Percentiles rank a stretch among this genome's conserved stretches.
phyloP scores from a whole-genome alignment of 2,888 invertebrate genomes.

The Xestobium rufovillosum region DNA sequence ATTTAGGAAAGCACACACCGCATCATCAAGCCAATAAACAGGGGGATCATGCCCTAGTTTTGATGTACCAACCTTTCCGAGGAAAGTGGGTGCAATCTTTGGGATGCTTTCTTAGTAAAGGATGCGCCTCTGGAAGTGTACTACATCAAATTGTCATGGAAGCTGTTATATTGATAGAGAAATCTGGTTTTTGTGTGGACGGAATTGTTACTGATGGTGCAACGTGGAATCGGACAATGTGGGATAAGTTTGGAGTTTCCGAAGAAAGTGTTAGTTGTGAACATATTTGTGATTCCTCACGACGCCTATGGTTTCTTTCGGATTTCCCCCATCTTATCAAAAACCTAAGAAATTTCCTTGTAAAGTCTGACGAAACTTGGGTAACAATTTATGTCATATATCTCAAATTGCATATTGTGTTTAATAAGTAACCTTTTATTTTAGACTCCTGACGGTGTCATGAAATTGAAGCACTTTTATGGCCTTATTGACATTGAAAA shows the following conservation, averaged over 20 bases:
- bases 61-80: slow-evolving; percentile 28
- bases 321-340: slow-evolving; percentile 25
- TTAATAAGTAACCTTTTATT: too few relatives aligned
- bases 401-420: too few relatives aligned
- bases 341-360: slow-evolving; percentile 5
- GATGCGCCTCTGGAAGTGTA: slow-evolving; percentile 18
- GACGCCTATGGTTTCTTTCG: slow-evolving; percentile 25
- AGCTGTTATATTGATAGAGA: slow-evolving; percentile 22
- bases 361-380: slow-evolving; percentile 3
- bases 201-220: slow-evolving; percentile 25
- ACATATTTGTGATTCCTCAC: slow-evolving; percentile 20
- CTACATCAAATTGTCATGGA: slow-evolving; percentile 25
- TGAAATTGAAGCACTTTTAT: neutral
- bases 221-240: slow-evolving; percentile 26
- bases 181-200: slow-evolving; percentile 22
- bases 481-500: too few relatives aligned
- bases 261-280: slow-evolving; percentile 20
- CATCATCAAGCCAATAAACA: slow-evolving; percentile 12
- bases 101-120: slow-evolving; percentile 26
- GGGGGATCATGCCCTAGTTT: slow-evolving; percentile 28
- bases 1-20: slow-evolving; percentile 25
- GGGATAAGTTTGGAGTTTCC: slow-evolving; percentile 22
- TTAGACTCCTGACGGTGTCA: slow-evolving; percentile 3
- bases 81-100: slow-evolving; percentile 27
- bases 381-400: too few relatives aligned